These are phyloP conservation scores for Phaedon cochleariae DNA, from an alignment of 2,888 invertebrate genomes.

Conservation along the genomic window DNA sequence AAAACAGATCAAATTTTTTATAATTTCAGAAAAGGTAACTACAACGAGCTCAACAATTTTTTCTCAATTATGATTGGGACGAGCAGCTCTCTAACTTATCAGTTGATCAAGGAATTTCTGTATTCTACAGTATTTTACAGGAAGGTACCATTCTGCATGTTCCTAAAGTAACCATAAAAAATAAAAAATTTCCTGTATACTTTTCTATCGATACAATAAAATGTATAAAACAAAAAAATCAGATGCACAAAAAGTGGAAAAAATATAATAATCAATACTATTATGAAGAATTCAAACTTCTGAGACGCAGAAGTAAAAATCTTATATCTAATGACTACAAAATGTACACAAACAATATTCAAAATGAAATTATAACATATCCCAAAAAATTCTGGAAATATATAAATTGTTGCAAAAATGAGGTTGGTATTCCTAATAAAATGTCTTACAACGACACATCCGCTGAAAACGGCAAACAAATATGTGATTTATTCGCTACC, in stretches of 20 bases:
- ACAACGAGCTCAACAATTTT: background rate
- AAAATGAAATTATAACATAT: too few relatives aligned
- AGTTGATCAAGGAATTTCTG: background rate
- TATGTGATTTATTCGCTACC: background rate
- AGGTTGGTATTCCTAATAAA: background rate
- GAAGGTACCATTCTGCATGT: background rate
- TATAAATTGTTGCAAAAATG: background rate
- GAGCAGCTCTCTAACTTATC: background rate
- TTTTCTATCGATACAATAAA: background rate
- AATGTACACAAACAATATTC: background rate
- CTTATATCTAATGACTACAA: background rate
- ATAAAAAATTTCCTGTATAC: background rate
- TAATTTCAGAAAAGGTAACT: slow-evolving; percentile 1
- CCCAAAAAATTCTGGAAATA: background rate
- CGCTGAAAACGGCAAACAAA: background rate
- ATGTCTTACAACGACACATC: background rate
- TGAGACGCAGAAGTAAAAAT: background rate
- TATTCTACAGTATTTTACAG: background rate
- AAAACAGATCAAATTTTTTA: background rate
- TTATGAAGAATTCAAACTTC: background rate
- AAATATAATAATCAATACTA: too few relatives aligned
- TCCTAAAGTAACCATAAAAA: background rate
- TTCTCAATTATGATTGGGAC: background rate
- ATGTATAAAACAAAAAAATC: background rate
- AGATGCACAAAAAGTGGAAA: background rate